Evolutionary conservation across 2,888 invertebrate genomes (phyloP), one percentile per base, ranked within the genome.

Genomic region (Aproaerema taeniolella): DNA sequence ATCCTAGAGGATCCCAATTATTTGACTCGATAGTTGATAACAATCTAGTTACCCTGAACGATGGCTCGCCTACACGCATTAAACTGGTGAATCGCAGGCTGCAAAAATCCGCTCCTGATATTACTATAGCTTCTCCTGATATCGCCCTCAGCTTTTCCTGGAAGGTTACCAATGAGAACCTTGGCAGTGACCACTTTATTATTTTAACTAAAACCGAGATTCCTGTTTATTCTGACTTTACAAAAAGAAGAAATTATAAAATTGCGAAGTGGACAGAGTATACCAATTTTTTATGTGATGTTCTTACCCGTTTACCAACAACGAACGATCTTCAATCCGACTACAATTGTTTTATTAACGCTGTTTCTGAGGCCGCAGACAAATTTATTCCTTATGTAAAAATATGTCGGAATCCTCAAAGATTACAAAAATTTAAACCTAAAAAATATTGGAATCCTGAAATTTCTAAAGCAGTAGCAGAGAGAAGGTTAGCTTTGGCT

Each of bases 51-150:
- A 25, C 38, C 0, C 9, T 54, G 7, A 55, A 56, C 42, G 38
- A 50, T 31, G 43, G 46, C 0, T 17, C 11, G 0, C 13, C 43
- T 7, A 56, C 57, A 2, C 29, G 52, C 1, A 8, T 54, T 1
- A 45, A 39, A 29, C 13, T 53, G 1, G 50, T 52, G 3, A 42
- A 46, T 29, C 43, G 43, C 1, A 1, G 1, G 0, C 1, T 57
- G 8, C 60, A 53, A 20, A 4, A 40, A 25, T 43, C 49, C 1
- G 32, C 55, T 0, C 58, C 56, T 1, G 60, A 58, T 39, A 29
- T 57, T 1, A 38, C 52, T 2, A 35, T 52, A 2, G 28, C 12
- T 2, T 39, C 46, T 1, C 17, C 45, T 1, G 46, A 52, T 39
- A 32, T 52, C 13, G 41, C 38, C 1, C 11, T 43, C 2, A n/a